Evolutionary conservation across 2,888 invertebrate genomes (phyloP), one percentile per base, ranked within the genome.

Genomic region (Branchipolynoe longqiensis): DNA sequence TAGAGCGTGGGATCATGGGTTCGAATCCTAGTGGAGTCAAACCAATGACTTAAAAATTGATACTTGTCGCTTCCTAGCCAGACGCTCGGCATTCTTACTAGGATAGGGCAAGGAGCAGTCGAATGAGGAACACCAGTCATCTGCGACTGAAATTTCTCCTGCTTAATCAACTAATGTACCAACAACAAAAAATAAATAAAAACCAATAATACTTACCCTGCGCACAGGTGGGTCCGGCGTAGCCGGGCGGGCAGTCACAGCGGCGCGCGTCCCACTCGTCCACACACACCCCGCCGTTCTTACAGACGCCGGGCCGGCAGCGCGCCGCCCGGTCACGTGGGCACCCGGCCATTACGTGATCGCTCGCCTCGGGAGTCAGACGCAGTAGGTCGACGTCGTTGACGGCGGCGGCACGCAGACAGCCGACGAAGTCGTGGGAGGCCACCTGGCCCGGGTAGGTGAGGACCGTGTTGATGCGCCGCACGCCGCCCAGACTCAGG

Each of bases 401-500:
- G 84, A 98, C 95, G 0, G 96, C 96, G 0, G 98, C 96, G 89
- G 97, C 97, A 91, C 98, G 97, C 89, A 98, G 96, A 92, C 99
- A 99, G 4, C 99, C 99, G 25, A 98, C 96, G 87, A 99, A 96
- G 93, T 98, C 98, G 92, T 98, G 98, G 0, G 98, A 96, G 91
- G 78, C 41, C 31, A 85, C 73, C 25, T 62, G 84, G 38, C 86
- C 83, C 8, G 84, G 82, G 33, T 73, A 33, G n/a, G 28, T 58
- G 25, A 86, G 82, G 6, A 87, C 40, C 14, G 33, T 33, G 28
- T 85, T 31, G 59, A 88, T 81, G 64, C 85, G 74, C 12, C 62
- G 69, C 54, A 88, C 85, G 25, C 88, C 88, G 22, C 88, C 88
- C 38, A 87, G 31, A 18, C 56, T 73, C 33, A 87, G 59, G 40